Evolutionary conservation across 1,140 invertebrate genomes (phyloP), one percentile per base, ranked within the genome.

Genomic region (Macrobrachium rosenbergii): DNA sequence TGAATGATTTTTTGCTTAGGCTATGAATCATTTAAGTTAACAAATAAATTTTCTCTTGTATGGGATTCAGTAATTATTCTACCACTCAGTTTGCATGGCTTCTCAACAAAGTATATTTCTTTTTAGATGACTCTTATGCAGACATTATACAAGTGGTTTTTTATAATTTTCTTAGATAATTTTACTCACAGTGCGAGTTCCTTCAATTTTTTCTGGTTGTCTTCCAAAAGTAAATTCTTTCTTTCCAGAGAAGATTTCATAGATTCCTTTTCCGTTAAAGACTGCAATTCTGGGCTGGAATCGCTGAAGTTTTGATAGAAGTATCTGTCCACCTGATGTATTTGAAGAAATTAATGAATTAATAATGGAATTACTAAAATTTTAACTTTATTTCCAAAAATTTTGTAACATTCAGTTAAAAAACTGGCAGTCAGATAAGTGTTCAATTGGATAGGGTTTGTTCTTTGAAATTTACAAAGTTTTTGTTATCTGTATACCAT

Each of bases 211-310:
- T 91, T 97, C 97, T 0, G 97, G 96, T 92, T 99, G 98, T 91
- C 98, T 95, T 75, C 98, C 98, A 93, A 99, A 98, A 91, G 96
- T 95, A 93, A 99, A 99, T 92, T 99, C 97, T 92, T 99, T 99
- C 92, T 98, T 98, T 12, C 98, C 98, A 82, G 96, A 97, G 93
- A 99, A 99, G 28, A 98, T 97, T 93, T 99, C 97, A 93, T 98
- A 99, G 90, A 99, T 99, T 83, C 99, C 94, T 94, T 99, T 99
- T 11, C 98, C 98, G 94, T 99, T 99, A 92, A 99, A 99, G 28
- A 99, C 98, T 63, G 97, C 98, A 91, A 99, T 98, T 94, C 99
- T 99, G 82, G 98, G 98, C 91, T 95, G 95, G 93, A 96, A 99
- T 90, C 96, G 96, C 92, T 96, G 94, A 87, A 99, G 93, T 92